Conservation (phyloP, 1,140 invertebrate genomes). For the Drosophila chauvacae region DNA sequence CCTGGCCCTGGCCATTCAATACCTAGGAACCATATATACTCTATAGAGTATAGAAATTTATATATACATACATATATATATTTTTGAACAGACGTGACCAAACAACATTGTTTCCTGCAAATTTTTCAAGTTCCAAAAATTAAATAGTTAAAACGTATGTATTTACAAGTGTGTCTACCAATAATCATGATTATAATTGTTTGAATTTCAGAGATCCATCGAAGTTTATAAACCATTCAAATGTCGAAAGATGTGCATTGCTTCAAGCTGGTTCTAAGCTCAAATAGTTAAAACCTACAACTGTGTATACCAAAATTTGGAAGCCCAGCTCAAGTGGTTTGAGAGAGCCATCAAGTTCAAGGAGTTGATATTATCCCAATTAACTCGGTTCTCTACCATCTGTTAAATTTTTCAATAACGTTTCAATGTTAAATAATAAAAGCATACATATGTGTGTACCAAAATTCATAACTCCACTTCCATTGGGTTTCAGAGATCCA, state of each 20-base stretch:
- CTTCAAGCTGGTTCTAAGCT: too few relatives aligned
- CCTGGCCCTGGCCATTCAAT: background rate
- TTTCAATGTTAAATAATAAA: background rate
- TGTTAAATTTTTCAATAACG: background rate
- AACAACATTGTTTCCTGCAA: background rate
- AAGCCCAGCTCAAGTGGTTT: background rate
- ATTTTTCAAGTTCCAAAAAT: background rate
- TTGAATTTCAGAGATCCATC: background rate
- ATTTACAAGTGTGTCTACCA: too few relatives aligned
- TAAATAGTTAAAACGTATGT: background rate
- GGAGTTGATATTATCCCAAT: background rate
- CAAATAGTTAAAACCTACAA: background rate
- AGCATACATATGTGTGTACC: background rate
- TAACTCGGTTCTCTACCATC: background rate
- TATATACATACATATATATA: background rate
- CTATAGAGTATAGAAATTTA: background rate
- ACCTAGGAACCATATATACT: too few relatives aligned
- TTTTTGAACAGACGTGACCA: background rate
- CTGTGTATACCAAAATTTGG: background rate
- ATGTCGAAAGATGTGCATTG: too few relatives aligned
- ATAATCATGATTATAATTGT: background rate
- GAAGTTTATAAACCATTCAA: too few relatives aligned
- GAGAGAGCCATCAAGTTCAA: background rate
- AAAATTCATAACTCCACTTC: background rate
- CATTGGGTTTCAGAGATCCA: background rate